Percentiles rank a stretch among this genome's conserved stretches.
phyloP scores from a whole-genome alignment of 2,888 invertebrate species.

The Bruchidius siliquastri region DNA sequence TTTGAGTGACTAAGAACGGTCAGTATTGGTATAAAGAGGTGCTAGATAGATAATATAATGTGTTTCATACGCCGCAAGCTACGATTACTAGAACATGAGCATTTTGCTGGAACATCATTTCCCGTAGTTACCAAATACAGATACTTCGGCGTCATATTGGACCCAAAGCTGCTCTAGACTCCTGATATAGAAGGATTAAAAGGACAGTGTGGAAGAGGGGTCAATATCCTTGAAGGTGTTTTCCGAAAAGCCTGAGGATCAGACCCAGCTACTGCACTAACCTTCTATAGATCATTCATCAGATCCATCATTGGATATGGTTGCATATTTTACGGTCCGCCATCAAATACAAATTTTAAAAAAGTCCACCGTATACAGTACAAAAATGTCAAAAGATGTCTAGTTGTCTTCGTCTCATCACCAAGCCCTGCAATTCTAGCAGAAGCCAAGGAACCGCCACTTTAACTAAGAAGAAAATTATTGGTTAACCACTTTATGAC shows the following conservation, averaged over 20 bases:
- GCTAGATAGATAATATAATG: neutral
- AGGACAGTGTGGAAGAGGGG: slow-evolving; percentile 1
- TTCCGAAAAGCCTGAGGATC: neutral
- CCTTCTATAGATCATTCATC: slow-evolving; percentile 1
- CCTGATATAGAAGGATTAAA: neutral
- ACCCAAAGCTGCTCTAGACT: slow-evolving; percentile 1
- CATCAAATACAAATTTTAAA: slow-evolving; percentile 1
- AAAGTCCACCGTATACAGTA: neutral
- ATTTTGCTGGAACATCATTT: neutral
- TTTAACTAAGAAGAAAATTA: too few relatives aligned
- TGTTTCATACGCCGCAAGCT: neutral
- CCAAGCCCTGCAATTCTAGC: slow-evolving; percentile 5
- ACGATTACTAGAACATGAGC: neutral
- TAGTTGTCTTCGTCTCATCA: neutral
- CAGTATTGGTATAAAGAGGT: neutral
- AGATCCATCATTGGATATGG: slow-evolving; percentile 5
- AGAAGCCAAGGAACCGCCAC: slow-evolving; percentile 2
- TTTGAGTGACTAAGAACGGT: neutral
- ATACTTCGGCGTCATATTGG: slow-evolving; percentile 2
- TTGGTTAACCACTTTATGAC: too few relatives aligned
- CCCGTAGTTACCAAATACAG: neutral
- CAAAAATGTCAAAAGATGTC: neutral
- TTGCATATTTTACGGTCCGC: slow-evolving; percentile 1
- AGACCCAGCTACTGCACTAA: neutral
- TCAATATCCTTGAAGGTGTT: slow-evolving; percentile 3